Evolutionary conservation across 2,113 vertebrate species (phyloP).

Genomic region (Ciconia maguari): DNA sequence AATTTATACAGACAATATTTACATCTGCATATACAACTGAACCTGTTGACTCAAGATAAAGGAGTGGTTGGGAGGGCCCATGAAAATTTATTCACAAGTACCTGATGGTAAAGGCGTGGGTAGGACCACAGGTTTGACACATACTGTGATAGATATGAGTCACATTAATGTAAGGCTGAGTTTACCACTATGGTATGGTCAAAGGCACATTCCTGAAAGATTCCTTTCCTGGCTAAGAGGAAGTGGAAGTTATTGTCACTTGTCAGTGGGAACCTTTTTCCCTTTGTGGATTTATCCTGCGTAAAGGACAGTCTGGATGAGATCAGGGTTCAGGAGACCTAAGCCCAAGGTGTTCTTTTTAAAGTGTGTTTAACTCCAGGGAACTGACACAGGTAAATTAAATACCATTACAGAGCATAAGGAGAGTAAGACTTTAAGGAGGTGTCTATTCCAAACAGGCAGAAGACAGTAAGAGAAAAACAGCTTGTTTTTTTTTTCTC

Average conservation of each 20-base stretch:
- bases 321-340: neutral
- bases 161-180: neutral
- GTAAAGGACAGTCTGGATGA: neutral
- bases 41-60: neutral
- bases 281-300: neutral
- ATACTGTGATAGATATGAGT: no score
- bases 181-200: neutral
- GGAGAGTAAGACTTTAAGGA: neutral
- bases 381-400: neutral
- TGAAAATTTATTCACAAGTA: neutral
- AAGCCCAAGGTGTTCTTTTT: neutral
- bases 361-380: neutral
- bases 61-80: neutral
- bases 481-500: rapidly evolving
- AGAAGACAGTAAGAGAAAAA: neutral
- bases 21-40: neutral
- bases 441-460: neutral
- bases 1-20: neutral
- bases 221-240: neutral
- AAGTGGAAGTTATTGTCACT: neutral
- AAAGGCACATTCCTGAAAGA: neutral
- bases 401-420: neutral
- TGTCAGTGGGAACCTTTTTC: neutral
- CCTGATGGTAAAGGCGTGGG: neutral
- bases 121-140: neutral